Evolutionary conservation across 2,888 invertebrate species (phyloP).

Genomic region (Ligdia adustata): DNA sequence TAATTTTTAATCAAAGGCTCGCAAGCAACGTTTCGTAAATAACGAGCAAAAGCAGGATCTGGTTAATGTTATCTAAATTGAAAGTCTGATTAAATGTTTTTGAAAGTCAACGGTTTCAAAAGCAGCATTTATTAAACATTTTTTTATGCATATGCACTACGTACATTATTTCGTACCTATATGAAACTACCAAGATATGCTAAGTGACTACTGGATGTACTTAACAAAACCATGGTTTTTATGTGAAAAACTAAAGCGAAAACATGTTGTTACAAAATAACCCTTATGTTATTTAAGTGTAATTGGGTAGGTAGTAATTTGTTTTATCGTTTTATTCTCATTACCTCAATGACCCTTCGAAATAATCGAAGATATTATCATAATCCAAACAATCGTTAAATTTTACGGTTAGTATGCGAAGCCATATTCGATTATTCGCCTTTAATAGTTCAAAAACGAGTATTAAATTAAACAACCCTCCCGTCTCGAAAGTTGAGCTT

Average conservation of each 20-base stretch:
- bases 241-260: too few relatives aligned
- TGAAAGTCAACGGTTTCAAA: slow-evolving; percentile 10
- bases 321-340: not conserved
- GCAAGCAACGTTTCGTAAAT: slow-evolving; percentile 6
- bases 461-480: slow-evolving; percentile 33
- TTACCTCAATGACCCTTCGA: not conserved
- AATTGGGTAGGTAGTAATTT: too few relatives aligned
- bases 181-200: too few relatives aligned
- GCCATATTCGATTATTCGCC: slow-evolving; percentile 19
- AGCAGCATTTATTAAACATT: too few relatives aligned
- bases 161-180: too few relatives aligned
- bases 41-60: slow-evolving; percentile 10
- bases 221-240: too few relatives aligned
- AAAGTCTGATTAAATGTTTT: too few relatives aligned
- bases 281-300: too few relatives aligned
- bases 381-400: slow-evolving; percentile 14
- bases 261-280: too few relatives aligned
- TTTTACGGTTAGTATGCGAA: slow-evolving; percentile 14
- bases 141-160: too few relatives aligned
- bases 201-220: too few relatives aligned
- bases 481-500: slow-evolving; percentile 28
- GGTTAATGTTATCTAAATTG: slow-evolving; percentile 19
- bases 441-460: slow-evolving; percentile 28
- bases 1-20: slow-evolving; percentile 23
- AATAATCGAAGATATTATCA: slow-evolving; percentile 7